Evolutionary conservation across 2,888 invertebrate species (phyloP), one percentile per base, ranked within the genome.

Genomic region (Pristionchus maxplancki): DNA sequence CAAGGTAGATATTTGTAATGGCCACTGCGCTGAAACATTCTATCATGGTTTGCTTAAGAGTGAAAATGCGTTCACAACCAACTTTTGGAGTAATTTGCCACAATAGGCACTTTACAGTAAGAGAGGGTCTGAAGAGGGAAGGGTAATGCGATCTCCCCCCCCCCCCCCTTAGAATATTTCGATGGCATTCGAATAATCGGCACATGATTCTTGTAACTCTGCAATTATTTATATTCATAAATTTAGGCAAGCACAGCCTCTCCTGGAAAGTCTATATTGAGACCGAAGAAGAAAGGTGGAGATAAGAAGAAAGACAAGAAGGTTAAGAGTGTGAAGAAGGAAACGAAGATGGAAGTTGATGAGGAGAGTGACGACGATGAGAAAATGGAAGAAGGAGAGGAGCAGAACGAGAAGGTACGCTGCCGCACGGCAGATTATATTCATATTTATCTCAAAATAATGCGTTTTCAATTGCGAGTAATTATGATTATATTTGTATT

Each of bases 171-270:
- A n/a, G n/a, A n/a, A n/a, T n/a, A n/a, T n/a, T n/a, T n/a, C n/a
- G n/a, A n/a, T n/a, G n/a, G n/a, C n/a, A n/a, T n/a, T n/a, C n/a
- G n/a, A n/a, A n/a, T n/a, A n/a, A n/a, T n/a, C n/a, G n/a, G n/a
- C n/a, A n/a, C n/a, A n/a, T n/a, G n/a, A n/a, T n/a, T n/a, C n/a
- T n/a, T n/a, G n/a, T n/a, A n/a, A n/a, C n/a, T n/a, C n/a, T n/a
- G n/a, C n/a, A n/a, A n/a, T n/a, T n/a, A n/a, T n/a, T n/a, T n/a
- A n/a, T n/a, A n/a, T n/a, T 44, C 44, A 44, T 44, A 44, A n/a
- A 44, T 90, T 37, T 88, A 91, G 64, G 90, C 91, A n/a, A 90
- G 90, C 17, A 90, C 91, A 62, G 91, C 92, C 31, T 90, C 90
- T 74, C 92, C 92, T 31, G 92, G 91, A 74, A 90, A 40, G 20